Percentiles rank a stretch among this genome's conserved stretches.
phyloP scores from a whole-genome alignment of 1,140 invertebrate genomes.

The Drosophila leontia region DNA sequence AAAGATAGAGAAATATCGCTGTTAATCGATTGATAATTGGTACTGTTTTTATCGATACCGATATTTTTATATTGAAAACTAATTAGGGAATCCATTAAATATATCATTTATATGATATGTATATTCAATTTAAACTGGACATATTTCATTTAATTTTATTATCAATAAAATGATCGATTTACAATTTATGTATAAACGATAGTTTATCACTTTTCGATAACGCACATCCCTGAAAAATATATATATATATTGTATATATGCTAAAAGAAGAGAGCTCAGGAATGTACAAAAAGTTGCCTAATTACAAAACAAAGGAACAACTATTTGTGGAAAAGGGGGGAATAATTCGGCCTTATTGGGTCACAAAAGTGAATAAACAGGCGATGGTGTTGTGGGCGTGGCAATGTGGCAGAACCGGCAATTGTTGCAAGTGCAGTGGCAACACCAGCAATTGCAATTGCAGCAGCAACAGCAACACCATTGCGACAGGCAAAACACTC shows the following conservation, averaged over 20 bases:
- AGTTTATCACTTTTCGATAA: background rate
- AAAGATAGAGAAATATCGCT: background rate
- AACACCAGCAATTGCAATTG: conserved; percentile 17
- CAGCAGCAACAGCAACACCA: conserved; percentile 31
- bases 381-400: conserved; percentile 31
- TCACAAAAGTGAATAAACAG: conserved; percentile 58
- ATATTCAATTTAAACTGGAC: background rate
- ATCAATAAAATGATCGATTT: background rate
- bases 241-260: background rate
- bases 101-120: too few species aligned
- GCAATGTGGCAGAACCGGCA: conserved; percentile 52
- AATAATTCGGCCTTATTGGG: conserved; percentile 46
- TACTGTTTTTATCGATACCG: background rate
- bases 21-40: background rate
- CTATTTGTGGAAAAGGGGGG: background rate
- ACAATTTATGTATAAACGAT: background rate
- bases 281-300: conserved; percentile 41
- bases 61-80: background rate
- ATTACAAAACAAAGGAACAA: conserved; percentile 48
- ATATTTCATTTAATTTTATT: background rate
- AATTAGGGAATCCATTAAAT: too few species aligned
- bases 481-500: conserved; percentile 62
- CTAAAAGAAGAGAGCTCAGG: background rate
- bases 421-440: conserved; percentile 63
- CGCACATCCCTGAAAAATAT: background rate